Conservation (phyloP, 2,888 invertebrate genomes). For the Plagiodera versicolora region DNA sequence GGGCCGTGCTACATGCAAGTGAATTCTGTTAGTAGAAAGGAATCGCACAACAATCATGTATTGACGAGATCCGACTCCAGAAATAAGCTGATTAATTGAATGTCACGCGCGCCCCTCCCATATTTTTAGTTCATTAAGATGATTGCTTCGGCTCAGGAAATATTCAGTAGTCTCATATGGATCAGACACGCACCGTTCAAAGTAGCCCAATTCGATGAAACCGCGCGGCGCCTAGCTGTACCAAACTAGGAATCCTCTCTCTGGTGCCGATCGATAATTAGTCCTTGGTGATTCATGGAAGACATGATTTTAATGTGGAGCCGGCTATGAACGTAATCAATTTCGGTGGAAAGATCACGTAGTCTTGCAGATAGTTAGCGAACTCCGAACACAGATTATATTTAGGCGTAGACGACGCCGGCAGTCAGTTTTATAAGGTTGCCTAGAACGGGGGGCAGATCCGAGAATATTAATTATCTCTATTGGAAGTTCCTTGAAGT, state of each 20-base stretch:
- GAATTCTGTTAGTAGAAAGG: too few relatives aligned
- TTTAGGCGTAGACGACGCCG: constrained; percentile 3
- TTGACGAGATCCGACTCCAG: background rate
- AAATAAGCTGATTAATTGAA: background rate
- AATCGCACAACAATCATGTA: too few relatives aligned
- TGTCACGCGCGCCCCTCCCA: background rate
- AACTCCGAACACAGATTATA: constrained; percentile 13
- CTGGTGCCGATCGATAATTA: constrained; percentile 4
- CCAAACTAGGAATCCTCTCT: constrained; percentile 2
- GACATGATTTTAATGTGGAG: constrained; percentile 14
- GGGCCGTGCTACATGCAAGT: too few relatives aligned
- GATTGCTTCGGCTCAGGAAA: constrained; percentile 4
- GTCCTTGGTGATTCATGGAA: constrained; percentile 14
- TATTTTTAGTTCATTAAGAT: background rate
- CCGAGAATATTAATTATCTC: background rate
- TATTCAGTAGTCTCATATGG: constrained; percentile 4
- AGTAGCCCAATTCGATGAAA: constrained; percentile 3
- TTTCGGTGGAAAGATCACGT: constrained; percentile 14
- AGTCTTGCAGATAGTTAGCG: constrained; percentile 13
- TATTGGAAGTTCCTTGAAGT: background rate
- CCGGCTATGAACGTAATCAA: constrained; percentile 4
- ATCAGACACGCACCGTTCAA: constrained; percentile 7
- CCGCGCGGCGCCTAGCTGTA: constrained; percentile 6
- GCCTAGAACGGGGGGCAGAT: background rate
- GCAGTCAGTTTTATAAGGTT: constrained; percentile 2